Conservation (phyloP, 2,113 vertebrate species). For the Uria aalge region DNA sequence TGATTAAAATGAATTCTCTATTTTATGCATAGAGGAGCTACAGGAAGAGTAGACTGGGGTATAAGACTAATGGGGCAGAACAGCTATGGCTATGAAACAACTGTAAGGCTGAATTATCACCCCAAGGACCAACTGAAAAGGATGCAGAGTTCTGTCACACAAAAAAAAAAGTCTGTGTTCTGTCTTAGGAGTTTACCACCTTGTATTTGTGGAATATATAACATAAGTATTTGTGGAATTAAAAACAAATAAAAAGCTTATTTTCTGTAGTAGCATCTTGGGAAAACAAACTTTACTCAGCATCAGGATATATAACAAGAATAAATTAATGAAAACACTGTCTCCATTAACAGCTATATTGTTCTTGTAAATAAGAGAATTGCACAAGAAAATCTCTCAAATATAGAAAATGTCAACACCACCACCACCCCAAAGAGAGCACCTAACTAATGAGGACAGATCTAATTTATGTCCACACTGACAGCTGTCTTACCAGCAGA, state of each 20-base stretch:
- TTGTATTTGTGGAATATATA: not conserved
- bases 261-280: not conserved
- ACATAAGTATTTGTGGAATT: not conserved
- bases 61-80: not conserved
- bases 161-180: not conserved
- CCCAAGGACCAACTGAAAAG: not conserved
- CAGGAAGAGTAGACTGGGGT: not conserved
- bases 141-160: not conserved
- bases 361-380: not conserved
- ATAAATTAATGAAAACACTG: not conserved
- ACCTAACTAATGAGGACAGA: slow-evolving; percentile 6
- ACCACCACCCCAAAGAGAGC: not conserved
- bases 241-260: not conserved
- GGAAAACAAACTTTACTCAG: not conserved
- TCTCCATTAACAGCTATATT: not conserved
- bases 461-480: slow-evolving; percentile 51
- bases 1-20: not conserved
- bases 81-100: not conserved
- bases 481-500: slow-evolving; percentile 58
- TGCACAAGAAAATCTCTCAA: not conserved
- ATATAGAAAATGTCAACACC: not conserved
- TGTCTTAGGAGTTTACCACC: rapidly evolving
- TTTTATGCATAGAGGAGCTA: not conserved
- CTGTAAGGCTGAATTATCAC: not conserved
- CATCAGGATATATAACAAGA: not conserved